Evolutionary conservation across 2,797 vertebrate species (phyloP).

Genomic region (Borostomias antarcticus): DNA sequence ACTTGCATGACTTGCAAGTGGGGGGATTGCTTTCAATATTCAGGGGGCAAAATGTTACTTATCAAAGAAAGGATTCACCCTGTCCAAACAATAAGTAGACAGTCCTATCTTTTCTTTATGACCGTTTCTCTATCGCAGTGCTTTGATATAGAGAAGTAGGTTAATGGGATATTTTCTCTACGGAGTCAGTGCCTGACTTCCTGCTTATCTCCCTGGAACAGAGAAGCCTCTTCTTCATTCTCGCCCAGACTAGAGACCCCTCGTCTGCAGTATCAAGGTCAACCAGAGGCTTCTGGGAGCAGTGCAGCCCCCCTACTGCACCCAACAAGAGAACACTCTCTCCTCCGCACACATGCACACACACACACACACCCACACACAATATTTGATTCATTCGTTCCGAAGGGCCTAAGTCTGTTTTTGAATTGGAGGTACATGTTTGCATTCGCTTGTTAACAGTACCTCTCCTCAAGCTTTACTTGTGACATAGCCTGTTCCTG

Average conservation of each 20-base stretch:
- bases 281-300: not conserved
- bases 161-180: not conserved
- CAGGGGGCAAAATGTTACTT: not conserved
- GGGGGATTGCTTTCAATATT: not conserved
- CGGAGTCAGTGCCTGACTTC: not conserved
- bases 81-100: not conserved
- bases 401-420: too few species aligned
- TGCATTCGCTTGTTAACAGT: too few species aligned
- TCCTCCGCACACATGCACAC: slow-evolving; percentile 7
- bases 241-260: slow-evolving; percentile 1
- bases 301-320: not conserved
- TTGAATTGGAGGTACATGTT: too few species aligned
- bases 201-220: slow-evolving; percentile 2
- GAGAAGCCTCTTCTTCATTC: not conserved
- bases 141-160: not conserved
- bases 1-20: not conserved
- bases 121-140: not conserved
- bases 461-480: too few species aligned
- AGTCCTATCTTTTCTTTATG: not conserved
- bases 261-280: slow-evolving; percentile 15
- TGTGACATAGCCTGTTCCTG: too few species aligned
- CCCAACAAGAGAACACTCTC: too few species aligned
- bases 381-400: too few species aligned
- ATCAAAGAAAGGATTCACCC: not conserved
- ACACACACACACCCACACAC: slow-evolving; percentile 1